Base-by-base conservation (phyloP, 1,140 invertebrate genomes). In the Drosophila kohkoa region DNA sequence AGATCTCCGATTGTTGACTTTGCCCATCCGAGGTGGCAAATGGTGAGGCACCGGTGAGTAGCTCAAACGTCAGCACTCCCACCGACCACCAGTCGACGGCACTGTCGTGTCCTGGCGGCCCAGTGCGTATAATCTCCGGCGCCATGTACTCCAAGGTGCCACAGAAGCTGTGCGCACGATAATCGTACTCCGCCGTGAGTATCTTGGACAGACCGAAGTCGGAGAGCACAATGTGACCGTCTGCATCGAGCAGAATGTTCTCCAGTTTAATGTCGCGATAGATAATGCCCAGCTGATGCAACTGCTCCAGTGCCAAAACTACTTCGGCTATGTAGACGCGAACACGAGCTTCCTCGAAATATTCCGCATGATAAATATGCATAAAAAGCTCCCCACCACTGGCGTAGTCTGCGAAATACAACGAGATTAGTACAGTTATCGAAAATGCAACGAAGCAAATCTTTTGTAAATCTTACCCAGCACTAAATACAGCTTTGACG, bases 61-160 rank as follows among this genome's bases (percentile, higher is more conserved):
- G 94, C 93, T 99, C 98, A 94, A 98, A 99, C 0, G 97, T 98
- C 11, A 99, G 93, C 0, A 99, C 98, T n/a, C 98, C 98, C 0
- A 99, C 96, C 57, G 97, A 98, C 98, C 98, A 99, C 98, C 98
- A 99, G 93, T 99, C 98, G 2, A 99, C 98, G 74, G 97, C 97
- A 92, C 97, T 96, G 95, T 98, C 97, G 93, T 99, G 98, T 32
- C 98, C 98, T 59, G 95, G 94, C 46, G 94, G 95, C 62, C 96
- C 96, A 52, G 96, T 96, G 74, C 95, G 93, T 32, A 99, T 97
- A 11, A 99, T 96, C 93, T 99, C 98, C 7, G 98, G 98, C 2
- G 98, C 97, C 98, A 98, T 98, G 90, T 98, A 98, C 91, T 99
- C 98, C 73, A 99, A 97, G 49, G 98, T 99, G 16, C 99, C 99